Evolutionary conservation across 1,140 invertebrate species (phyloP), one percentile per base, ranked within the genome.

Genomic region (Eupristina koningsbergeri): DNA sequence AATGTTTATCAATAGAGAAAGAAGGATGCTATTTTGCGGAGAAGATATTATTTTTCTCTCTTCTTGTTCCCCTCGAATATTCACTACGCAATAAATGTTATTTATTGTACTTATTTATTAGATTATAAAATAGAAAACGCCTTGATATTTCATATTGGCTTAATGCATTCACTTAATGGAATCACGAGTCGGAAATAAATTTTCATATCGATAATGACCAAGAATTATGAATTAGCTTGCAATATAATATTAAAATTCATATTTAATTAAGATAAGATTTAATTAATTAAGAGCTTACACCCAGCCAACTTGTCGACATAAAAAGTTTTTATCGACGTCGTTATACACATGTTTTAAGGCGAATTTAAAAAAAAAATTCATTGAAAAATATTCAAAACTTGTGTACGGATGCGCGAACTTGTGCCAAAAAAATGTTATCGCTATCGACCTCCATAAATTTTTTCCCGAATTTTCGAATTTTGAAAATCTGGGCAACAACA

Each of bases 71-170:
- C 29, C 64, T 41, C 67, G 31, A 22, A n/a, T 36, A 71, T n/a
- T 41, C 26, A 5, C 22, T 9, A 26, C 67, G 36, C 19, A 39
- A 71, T 41, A 71, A 71, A 71, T 22, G 9, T 71, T 71, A 71
- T 71, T 71, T 71, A 71, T 71, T 71, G 8, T 71, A 6, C 29
- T 41, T 71, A 71, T 71, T 71, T 71, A 71, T 71, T 71, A n/a
- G 36, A 71, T 26, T 26, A 41, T 71, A 71, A 71, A 71, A 36
- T 71, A 71, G 67, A 71, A 11, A 71, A 71, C 8, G 26, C 22
- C 67, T 71, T 3, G 36, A 41, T 71, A 41, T 3, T 41, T n/a
- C 26, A n/a, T 26, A 41, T 71, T 71, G n/a, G 19, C 22, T 41
- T 71, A 71, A 41, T 41, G 67, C 39, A 26, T 41, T 71, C 13